A percentile compares a stretch with the other conserved stretches of the same genome.
Conservation (phyloP, 2,113 vertebrate species). For the Mus spicilegus region DNA sequence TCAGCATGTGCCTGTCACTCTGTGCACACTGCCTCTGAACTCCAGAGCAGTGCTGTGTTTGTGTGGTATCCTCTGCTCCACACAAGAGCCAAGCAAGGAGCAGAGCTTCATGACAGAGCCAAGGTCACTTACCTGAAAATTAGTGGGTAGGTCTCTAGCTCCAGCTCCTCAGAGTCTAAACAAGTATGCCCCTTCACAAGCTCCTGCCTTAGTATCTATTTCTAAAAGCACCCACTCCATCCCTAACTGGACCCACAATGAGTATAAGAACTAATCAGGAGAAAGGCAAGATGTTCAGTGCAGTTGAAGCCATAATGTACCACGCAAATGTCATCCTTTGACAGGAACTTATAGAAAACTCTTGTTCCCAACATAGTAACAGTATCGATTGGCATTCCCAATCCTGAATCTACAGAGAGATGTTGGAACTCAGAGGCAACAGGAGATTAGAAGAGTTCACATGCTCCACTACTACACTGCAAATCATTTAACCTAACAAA, state of each 20-base stretch:
- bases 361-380: not conserved
- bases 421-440: slow-evolving; percentile 17
- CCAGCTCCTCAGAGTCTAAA: not conserved
- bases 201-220: not conserved
- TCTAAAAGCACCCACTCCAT: not conserved
- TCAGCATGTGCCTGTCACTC: not conserved
- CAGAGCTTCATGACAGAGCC: not conserved
- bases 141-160: not conserved
- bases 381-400: not conserved
- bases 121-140: not conserved
- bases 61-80: not conserved
- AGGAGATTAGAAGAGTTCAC: slow-evolving; percentile 52
- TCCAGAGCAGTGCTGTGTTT: not conserved
- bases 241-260: not conserved
- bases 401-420: not conserved
- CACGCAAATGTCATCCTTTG: not conserved
- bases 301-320: not conserved
- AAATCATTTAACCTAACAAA: not conserved
- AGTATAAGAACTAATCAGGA: not conserved
- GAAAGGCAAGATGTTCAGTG: not conserved
- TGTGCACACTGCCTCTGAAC: not conserved
- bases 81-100: not conserved
- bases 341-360: not conserved
- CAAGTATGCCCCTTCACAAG: not conserved
- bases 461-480: slow-evolving; percentile 26